Base-by-base conservation (phyloP, 1,140 invertebrate genomes). In the Phthorimaea operculella region DNA sequence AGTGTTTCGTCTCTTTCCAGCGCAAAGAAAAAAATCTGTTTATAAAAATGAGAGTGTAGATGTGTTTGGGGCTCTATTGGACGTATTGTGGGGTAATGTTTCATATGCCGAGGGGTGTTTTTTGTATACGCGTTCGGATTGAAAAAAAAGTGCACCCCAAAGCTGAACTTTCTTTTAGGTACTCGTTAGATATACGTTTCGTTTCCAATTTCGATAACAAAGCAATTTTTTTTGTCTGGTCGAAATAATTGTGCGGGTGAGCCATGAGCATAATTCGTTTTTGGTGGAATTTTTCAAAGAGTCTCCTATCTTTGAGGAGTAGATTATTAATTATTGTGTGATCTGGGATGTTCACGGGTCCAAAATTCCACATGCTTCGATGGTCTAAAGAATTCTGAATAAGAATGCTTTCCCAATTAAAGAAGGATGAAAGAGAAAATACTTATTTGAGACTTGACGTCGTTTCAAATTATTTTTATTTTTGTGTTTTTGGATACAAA, bases 161-260 rank as follows among this genome's bases (percentile, higher is more conserved):
- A 28, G 21, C 68, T 60, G 66, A 70, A 74, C 66, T 74, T 50
- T 75, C 74, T 75, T 70, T 76, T 80, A 77, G 70, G 70, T 83
- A 83, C 69, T 79, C 21, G 21, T 28, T 28, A 79, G 66, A 75
- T 77, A 75, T 74, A 71, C 72, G 69, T 74, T 76, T 72, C 71
- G 59, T 78, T 79, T 79, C 76, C 78, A 81, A 82, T 84, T 82
- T 78, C 75, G 76, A 82, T 82, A 79, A 84, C 79, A 81, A 81
- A 76, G 75, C 71, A 68, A 68, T 64, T 70, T 71, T 69, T 69
- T 81, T 79, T 77, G 70, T 74, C 47, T 62, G 62, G 68, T 55
- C 58, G 71, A 75, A 69, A 79, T 79, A 79, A 82, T 82, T 78
- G 74, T 74, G 66, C 66, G 70, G 66, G 68, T 55, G 54, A 55